phyloP scores from a whole-genome alignment of 2,888 invertebrate genomes.

The Drosophila quasianomalipes region DNA sequence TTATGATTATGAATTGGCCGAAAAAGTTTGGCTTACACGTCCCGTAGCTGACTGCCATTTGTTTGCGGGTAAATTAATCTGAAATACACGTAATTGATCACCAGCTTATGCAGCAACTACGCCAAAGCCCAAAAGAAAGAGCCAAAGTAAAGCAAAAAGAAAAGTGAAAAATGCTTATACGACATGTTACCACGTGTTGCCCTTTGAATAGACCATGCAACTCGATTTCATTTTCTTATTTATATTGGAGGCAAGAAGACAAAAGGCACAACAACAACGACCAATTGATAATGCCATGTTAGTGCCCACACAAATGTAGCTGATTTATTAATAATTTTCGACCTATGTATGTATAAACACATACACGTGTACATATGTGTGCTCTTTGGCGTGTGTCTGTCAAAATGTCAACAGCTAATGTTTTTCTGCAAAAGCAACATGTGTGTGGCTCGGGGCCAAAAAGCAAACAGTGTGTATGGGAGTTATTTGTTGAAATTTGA shows the following conservation, averaged over 20 bases:
- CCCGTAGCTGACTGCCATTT: constrained; percentile 22
- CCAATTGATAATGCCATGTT: constrained; percentile 31
- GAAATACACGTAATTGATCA: constrained; percentile 34
- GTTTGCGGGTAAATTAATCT: constrained; percentile 11
- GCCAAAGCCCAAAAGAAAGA: constrained; percentile 7
- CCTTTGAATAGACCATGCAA: constrained; percentile 9
- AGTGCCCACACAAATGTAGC: constrained; percentile 15
- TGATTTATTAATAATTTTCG: constrained; percentile 47
- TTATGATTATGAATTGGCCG: constrained; percentile 53
- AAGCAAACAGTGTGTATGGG: constrained; percentile 28
- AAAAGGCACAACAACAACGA: constrained; percentile 6
- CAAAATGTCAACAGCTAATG: constrained; percentile 66
- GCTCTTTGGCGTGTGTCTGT: constrained; percentile 54
- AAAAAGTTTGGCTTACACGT: constrained; percentile 45
- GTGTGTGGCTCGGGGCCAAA: constrained; percentile 48
- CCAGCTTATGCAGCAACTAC: constrained; percentile 35
- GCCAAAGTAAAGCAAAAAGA: constrained; percentile 1
- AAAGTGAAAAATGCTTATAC: constrained; percentile 51
- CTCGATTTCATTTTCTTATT: constrained; percentile 6
- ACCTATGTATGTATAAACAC: neutral
- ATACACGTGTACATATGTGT: constrained; percentile 3
- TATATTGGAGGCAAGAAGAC: constrained; percentile 30
- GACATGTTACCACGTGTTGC: constrained; percentile 53
- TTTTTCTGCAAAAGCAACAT: constrained; percentile 36
- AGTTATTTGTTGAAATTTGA: constrained; percentile 53